Conservation (phyloP, 2,797 vertebrate genomes). For the Melanotaenia maccullochi region DNA sequence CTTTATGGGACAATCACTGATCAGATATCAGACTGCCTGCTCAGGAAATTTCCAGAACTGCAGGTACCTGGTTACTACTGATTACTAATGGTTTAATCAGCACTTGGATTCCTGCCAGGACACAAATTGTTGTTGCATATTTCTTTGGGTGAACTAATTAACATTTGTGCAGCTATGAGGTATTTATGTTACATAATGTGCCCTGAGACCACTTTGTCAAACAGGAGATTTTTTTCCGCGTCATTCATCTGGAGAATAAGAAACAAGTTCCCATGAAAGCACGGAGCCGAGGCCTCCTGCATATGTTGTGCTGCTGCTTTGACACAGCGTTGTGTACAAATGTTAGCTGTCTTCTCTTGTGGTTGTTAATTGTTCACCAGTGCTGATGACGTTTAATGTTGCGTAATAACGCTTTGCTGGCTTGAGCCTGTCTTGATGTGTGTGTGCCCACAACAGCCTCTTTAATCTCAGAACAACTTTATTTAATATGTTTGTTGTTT, state of each 20-base stretch:
- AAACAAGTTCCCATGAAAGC: background rate
- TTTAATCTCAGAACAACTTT: background rate
- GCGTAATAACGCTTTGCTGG: background rate
- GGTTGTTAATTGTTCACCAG: constrained; percentile 1
- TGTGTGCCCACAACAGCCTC: background rate
- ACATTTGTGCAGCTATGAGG: background rate
- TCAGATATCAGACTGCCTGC: constrained; percentile 11
- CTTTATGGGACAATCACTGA: background rate
- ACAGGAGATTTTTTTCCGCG: background rate
- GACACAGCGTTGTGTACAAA: background rate
- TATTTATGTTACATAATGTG: background rate
- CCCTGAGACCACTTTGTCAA: constrained; percentile 3
- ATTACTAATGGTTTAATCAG: background rate
- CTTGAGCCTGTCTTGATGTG: background rate
- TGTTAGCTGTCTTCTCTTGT: background rate
- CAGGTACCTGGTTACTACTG: background rate
- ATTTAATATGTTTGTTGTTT: fast-evolving
- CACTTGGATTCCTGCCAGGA: background rate
- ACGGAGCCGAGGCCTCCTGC: background rate
- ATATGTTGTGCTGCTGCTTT: background rate
- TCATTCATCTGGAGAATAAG: background rate
- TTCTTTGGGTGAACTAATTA: background rate
- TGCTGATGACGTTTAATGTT: constrained; percentile 9
- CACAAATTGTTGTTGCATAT: background rate
- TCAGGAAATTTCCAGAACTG: constrained; percentile 28